Base-by-base conservation (phyloP, 2,113 vertebrate species). In the Phaethornis superciliosus region DNA sequence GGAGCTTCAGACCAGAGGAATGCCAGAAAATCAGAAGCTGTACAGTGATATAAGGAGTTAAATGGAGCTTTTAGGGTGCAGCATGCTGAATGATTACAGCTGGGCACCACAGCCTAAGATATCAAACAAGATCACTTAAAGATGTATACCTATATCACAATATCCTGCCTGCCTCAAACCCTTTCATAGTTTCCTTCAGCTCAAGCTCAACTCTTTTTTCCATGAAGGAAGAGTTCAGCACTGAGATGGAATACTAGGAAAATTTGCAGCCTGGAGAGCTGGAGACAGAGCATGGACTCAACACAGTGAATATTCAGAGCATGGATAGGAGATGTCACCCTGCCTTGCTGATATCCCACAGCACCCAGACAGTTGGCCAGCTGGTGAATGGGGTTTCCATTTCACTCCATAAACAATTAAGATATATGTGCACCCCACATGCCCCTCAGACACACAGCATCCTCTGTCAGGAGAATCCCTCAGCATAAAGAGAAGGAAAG, bases 401-500 rank as follows among this genome's bases (percentile, higher is more conserved):
- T 72, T 68, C 55, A 30, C 12, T 49, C 56, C 54, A 44, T 58
- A 59, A 63, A 70, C 56, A 64, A 26, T 35, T 35, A 42, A 3
- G 4, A 15, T 42, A 32, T 23, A 44, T 2, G 1, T 35, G 35
- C 13, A 15, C 42, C 3, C 3, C 22, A 32, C 7, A 8, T 24
- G 10, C 3, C 40, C 16, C 64, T 47, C 23, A 37, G 19, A 30
- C 14, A 49, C 23, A 6, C 1, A 0, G 42, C 55, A n/a, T 19
- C 26, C 12, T 56, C 52, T 55, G 24, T 30, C 0, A 0, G 24
- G 35, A 74, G 49, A 71, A 63, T 33, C 17, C 30, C 10, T 52
- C 0, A 0, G 8, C 21, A 4, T 2, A 4, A 7, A 67, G 10
- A 7, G 21, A 10, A 71, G 15, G 8, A 76, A 76, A 80, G 0